Evolutionary conservation across 2,888 invertebrate genomes (phyloP).

Genomic region (Barypeithes pellucidus): DNA sequence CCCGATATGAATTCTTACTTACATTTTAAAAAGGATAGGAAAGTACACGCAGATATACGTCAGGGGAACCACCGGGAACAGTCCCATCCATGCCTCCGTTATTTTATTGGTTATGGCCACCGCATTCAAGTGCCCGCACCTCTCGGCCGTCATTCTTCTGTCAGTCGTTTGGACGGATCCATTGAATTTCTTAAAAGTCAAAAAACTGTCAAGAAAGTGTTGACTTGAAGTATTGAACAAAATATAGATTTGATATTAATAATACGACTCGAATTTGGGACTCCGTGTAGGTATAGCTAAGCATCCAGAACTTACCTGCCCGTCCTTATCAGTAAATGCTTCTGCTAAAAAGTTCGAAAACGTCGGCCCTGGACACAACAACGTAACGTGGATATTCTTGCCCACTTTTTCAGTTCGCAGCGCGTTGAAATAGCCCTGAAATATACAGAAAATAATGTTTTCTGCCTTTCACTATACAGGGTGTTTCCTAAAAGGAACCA

Average conservation of each 20-base stretch:
- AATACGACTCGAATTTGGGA: too few relatives aligned
- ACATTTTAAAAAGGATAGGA: constrained; percentile 72
- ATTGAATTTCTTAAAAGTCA: constrained; percentile 66
- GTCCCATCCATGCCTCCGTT: constrained; percentile 80
- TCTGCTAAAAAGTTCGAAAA: constrained; percentile 80
- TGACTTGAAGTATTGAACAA: too few relatives aligned
- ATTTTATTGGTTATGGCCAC: constrained; percentile 76
- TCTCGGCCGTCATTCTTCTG: constrained; percentile 73
- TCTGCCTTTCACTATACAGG: too few relatives aligned
- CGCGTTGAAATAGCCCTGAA: constrained; percentile 82
- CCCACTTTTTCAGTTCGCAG: constrained; percentile 76
- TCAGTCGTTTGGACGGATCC: constrained; percentile 68
- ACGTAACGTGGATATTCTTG: constrained; percentile 76
- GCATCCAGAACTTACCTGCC: constrained; percentile 71
- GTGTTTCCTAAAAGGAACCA: too few relatives aligned
- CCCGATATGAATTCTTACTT: constrained; percentile 60
- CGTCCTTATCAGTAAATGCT: constrained; percentile 78
- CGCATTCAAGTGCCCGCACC: constrained; percentile 76
- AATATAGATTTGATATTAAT: too few relatives aligned
- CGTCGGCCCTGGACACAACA: constrained; percentile 86
- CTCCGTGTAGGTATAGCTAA: neutral
- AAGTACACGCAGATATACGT: constrained; percentile 76
- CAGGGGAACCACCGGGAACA: constrained; percentile 76
- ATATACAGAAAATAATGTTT: too few relatives aligned
- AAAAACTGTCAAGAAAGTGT: too few relatives aligned